Evolutionary conservation across 2,797 vertebrate species (phyloP).

Genomic region (Hafferia zeledoni): DNA sequence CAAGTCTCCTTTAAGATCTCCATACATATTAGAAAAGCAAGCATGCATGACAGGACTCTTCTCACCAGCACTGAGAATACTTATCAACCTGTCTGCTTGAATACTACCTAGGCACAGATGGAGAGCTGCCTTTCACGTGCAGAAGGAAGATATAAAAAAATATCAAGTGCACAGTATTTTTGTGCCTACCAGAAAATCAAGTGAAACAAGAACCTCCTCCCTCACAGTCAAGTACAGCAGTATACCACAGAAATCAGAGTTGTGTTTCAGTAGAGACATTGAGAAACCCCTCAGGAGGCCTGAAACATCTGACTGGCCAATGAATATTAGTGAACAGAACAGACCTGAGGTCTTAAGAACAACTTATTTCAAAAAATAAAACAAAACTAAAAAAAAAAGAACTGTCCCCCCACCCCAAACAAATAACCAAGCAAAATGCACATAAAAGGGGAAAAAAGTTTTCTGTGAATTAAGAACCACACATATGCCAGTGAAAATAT

Average conservation of each 20-base stretch:
- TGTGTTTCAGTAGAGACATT: not conserved
- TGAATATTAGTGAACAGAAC: not conserved
- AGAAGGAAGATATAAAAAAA: constrained; percentile 36
- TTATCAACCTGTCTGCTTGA: constrained; percentile 36
- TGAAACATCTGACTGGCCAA: not conserved
- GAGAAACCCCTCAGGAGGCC: not conserved
- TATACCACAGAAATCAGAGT: not conserved
- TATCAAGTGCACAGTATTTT: constrained; percentile 29
- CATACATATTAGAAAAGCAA: not conserved
- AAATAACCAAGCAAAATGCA: not conserved
- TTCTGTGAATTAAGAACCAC: not conserved
- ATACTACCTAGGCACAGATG: constrained; percentile 42
- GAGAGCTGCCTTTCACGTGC: constrained; percentile 26
- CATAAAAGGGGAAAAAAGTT: not conserved
- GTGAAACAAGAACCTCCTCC: not conserved
- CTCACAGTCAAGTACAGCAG: not conserved
- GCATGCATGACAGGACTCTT: not conserved
- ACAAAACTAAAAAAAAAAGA: not conserved
- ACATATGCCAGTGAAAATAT: not conserved
- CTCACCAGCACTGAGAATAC: not conserved
- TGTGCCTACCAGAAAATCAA: constrained; percentile 1
- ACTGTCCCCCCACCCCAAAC: fast-evolving
- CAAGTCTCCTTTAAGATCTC: not conserved
- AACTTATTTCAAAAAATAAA: not conserved
- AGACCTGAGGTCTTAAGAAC: not conserved